Conservation (phyloP, 2,888 invertebrate genomes). For the Slavum lentiscoides region DNA sequence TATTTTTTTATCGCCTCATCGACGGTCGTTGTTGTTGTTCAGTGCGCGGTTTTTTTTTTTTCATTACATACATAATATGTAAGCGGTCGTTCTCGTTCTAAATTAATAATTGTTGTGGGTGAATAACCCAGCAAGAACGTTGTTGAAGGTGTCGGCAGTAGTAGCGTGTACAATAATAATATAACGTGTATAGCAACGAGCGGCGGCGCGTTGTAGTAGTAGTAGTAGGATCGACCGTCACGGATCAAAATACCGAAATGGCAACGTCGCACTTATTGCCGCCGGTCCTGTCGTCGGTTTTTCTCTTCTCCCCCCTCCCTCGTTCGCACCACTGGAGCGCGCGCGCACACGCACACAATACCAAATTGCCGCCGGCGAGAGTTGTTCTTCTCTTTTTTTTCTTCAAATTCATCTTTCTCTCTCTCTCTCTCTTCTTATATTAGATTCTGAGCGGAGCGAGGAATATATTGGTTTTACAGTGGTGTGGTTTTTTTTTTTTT, state of each 20-base stretch:
- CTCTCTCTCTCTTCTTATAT: neutral
- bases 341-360: constrained; percentile 3
- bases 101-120: constrained; percentile 53
- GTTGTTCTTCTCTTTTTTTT: constrained; percentile 1
- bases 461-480: no score
- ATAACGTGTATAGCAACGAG: constrained; percentile 3
- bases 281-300: constrained; percentile 6
- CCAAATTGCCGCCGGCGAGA: constrained; percentile 9
- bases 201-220: neutral
- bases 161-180: constrained; percentile 31
- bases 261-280: constrained; percentile 38
- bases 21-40: neutral
- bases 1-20: constrained; percentile 15
- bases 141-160: constrained; percentile 37
- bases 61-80: neutral
- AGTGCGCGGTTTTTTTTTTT: constrained; percentile 1
- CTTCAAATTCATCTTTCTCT: constrained; percentile 16
- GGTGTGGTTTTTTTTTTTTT: neutral
- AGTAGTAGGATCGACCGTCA: constrained; percentile 48
- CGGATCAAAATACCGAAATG: constrained; percentile 44
- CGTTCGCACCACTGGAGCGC: constrained; percentile 16
- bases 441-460: no score
- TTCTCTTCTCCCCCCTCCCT: constrained; percentile 5
- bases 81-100: constrained; percentile 48
- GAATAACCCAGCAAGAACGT: constrained; percentile 52